phyloP scores from a whole-genome alignment of 2,797 vertebrate genomes.

The Falco peregrinus region DNA sequence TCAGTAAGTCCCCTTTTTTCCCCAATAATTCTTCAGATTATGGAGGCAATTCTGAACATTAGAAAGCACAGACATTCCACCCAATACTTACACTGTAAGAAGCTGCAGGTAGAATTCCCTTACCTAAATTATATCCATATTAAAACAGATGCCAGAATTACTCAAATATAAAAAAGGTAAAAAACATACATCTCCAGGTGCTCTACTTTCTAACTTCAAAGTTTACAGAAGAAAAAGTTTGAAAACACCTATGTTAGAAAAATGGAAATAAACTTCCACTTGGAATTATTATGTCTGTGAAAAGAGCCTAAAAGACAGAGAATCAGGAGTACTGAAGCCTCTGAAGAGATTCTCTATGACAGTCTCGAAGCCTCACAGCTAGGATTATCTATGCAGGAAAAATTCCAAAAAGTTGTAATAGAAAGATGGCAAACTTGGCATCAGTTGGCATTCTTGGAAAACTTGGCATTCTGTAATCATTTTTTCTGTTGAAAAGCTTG shows the following conservation, averaged over 20 bases:
- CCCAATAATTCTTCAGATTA: background rate
- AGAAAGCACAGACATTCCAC: accelerated
- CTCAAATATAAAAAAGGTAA: background rate
- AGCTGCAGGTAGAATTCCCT: background rate
- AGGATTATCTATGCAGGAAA: background rate
- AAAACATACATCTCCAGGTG: background rate
- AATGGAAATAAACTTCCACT: background rate
- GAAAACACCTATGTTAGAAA: background rate
- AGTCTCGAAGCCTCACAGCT: background rate
- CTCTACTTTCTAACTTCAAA: background rate
- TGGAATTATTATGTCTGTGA: background rate
- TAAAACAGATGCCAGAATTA: background rate
- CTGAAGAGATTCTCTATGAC: background rate
- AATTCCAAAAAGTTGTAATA: background rate
- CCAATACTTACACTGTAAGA: background rate
- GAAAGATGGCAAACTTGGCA: background rate
- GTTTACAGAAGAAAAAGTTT: background rate
- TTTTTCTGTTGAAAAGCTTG: background rate
- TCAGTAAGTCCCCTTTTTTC: background rate
- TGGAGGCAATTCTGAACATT: background rate
- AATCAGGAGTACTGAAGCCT: background rate
- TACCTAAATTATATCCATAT: background rate
- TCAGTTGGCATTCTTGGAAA: too few relatives aligned
- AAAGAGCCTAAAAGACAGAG: background rate
- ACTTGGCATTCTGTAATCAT: background rate